A percentile compares a stretch with the other conserved stretches of the same genome.
phyloP scores from a whole-genome alignment of 1,140 invertebrate species.

The Nautilus pompilius region DNA sequence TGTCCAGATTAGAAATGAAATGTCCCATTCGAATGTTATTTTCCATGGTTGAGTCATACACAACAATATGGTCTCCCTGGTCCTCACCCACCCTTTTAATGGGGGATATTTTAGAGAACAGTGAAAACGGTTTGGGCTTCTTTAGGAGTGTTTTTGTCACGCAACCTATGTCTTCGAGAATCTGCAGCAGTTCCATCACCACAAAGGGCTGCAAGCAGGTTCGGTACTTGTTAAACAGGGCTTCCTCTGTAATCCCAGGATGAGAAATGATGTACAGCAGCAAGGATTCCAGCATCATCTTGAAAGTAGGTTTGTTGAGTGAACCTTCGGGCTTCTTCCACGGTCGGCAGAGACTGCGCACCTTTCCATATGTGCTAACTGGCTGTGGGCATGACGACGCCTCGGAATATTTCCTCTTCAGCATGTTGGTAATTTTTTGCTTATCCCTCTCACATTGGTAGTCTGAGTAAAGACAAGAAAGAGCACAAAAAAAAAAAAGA shows the following conservation, averaged over 20 bases:
- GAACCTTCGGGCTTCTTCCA: slow-evolving; percentile 75
- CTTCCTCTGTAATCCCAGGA: slow-evolving; percentile 57
- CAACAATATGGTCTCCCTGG: slow-evolving; percentile 4
- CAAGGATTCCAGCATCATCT: slow-evolving; percentile 67
- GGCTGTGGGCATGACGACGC: neutral
- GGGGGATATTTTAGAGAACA: slow-evolving; percentile 17
- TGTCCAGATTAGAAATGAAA: slow-evolving; percentile 1
- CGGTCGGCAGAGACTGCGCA: slow-evolving; percentile 57
- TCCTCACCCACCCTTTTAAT: neutral
- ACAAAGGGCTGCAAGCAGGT: slow-evolving; percentile 49
- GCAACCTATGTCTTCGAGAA: slow-evolving; percentile 25
- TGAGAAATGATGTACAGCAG: slow-evolving; percentile 64
- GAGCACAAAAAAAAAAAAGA: too few species aligned
- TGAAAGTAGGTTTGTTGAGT: slow-evolving; percentile 68
- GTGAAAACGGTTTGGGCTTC: slow-evolving; percentile 3
- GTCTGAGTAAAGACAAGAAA: too few species aligned
- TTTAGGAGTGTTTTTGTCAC: slow-evolving; percentile 9
- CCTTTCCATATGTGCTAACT: slow-evolving; percentile 40
- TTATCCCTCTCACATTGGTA: too few species aligned
- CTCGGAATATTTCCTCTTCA: too few species aligned
- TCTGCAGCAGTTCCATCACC: slow-evolving; percentile 49
- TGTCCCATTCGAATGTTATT: slow-evolving; percentile 8
- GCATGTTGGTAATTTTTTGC: too few species aligned
- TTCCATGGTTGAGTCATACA: slow-evolving; percentile 10
- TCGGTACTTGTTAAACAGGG: slow-evolving; percentile 26